Percentiles rank a stretch among this genome's conserved stretches.
Conservation (phyloP, 2,888 invertebrate genomes). For the Tetanocera ferruginea region DNA sequence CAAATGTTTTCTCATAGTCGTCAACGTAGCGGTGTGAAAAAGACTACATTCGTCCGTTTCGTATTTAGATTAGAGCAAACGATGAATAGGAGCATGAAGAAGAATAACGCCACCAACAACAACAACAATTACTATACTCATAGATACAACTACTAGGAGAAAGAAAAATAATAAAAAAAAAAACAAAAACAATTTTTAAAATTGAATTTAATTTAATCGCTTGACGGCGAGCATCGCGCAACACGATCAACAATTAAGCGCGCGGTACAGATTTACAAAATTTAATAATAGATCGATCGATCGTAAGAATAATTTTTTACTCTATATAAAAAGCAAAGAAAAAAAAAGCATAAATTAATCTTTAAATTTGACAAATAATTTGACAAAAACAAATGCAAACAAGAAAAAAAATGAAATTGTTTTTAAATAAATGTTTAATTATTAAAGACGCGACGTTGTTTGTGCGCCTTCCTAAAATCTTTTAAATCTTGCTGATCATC, state of each 20-base stretch:
- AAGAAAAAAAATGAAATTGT: slow-evolving; percentile 14
- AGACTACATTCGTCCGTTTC: neutral
- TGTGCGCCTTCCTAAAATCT: neutral
- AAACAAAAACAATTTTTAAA: neutral
- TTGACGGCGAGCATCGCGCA: slow-evolving; percentile 12
- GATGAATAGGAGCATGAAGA: slow-evolving; percentile 16
- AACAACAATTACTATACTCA: neutral
- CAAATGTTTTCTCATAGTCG: slow-evolving; percentile 17
- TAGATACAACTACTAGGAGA: neutral
- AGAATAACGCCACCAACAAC: slow-evolving; percentile 8
- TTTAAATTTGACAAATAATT: slow-evolving; percentile 10
- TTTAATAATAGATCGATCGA: slow-evolving; percentile 18
- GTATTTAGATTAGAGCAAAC: slow-evolving; percentile 17
- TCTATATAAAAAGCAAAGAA: neutral
- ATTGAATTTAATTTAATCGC: slow-evolving; percentile 33
- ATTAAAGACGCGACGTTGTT: neutral
- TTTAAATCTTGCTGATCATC: neutral
- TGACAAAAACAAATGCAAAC: neutral
- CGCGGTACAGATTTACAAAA: slow-evolving; percentile 2
- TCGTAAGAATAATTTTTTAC: neutral
- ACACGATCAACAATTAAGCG: slow-evolving; percentile 18
- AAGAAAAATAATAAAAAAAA: neutral
- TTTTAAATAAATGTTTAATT: neutral
- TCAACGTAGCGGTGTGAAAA: slow-evolving; percentile 2
- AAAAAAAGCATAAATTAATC: neutral